Percentiles rank a stretch among this genome's conserved stretches.
Conservation (phyloP, 2,797 vertebrate genomes). For the Acropternis orthonyx region DNA sequence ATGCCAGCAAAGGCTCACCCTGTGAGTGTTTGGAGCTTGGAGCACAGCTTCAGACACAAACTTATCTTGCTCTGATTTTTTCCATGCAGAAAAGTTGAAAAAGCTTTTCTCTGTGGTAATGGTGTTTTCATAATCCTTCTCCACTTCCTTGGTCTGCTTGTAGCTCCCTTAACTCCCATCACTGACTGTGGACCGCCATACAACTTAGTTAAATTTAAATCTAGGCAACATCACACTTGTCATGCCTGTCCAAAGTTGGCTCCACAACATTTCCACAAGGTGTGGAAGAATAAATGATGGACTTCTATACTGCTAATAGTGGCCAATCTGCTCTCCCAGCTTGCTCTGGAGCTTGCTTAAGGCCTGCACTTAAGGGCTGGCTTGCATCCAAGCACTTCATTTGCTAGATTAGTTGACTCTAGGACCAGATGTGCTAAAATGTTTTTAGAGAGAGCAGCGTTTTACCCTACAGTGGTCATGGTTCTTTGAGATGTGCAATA, state of each 20-base stretch:
- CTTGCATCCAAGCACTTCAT: conserved; percentile 35
- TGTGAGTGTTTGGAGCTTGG: background rate
- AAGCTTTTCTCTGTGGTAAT: background rate
- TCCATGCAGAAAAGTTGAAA: background rate
- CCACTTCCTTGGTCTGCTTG: background rate
- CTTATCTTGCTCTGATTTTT: background rate
- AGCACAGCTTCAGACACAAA: background rate
- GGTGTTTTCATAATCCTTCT: background rate
- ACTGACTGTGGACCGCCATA: background rate
- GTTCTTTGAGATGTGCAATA: conserved; percentile 37
- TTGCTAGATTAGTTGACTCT: conserved; percentile 27
- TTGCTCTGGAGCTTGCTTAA: conserved; percentile 5
- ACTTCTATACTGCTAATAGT: background rate
- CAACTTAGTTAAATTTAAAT: background rate
- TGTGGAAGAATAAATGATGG: background rate
- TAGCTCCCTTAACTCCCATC: background rate
- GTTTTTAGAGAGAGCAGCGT: conserved; percentile 22
- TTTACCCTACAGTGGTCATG: conserved; percentile 3
- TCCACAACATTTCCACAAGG: background rate
- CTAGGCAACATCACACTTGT: background rate
- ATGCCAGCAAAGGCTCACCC: background rate
- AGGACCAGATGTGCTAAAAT: conserved; percentile 64
- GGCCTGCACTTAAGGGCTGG: conserved; percentile 36
- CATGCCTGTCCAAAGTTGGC: background rate
- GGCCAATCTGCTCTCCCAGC: background rate